phyloP scores from a whole-genome alignment of 2,888 invertebrate species.

The Caenorhabditis angaria region DNA sequence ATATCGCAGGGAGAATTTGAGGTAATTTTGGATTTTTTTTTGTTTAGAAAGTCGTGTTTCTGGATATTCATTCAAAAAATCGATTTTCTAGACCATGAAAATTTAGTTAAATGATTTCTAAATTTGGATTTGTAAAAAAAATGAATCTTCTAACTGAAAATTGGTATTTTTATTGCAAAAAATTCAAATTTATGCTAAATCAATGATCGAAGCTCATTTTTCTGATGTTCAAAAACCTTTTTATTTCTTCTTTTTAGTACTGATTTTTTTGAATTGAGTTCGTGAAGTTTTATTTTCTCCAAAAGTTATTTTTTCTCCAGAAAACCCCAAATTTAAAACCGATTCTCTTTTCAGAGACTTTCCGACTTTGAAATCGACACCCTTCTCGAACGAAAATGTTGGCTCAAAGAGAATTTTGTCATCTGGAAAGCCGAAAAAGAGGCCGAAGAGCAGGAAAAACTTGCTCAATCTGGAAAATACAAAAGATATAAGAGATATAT shows the following conservation, averaged over 20 bases:
- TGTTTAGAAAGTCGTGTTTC: background rate
- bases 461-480: slow-evolving; percentile 84
- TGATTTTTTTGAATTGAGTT: no score
- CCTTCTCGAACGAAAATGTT: slow-evolving; percentile 82
- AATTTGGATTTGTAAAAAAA: no score
- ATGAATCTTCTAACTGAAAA: no score
- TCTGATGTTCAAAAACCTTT: no score
- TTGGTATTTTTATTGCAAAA: no score
- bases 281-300: no score
- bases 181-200: no score
- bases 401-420: slow-evolving; percentile 84
- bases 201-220: no score
- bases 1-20: slow-evolving; percentile 76
- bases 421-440: slow-evolving; percentile 84
- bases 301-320: no score
- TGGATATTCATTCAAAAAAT: background rate
- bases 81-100: background rate
- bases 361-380: slow-evolving; percentile 82
- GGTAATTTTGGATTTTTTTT: slow-evolving; percentile 64
- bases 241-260: no score
- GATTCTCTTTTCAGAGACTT: slow-evolving; percentile 74
- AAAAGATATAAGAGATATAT: slow-evolving; percentile 89
- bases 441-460: slow-evolving; percentile 84
- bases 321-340: no score
- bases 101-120: no score